Evolutionary conservation across 64 coral and sea anemone species (phyloP), one percentile per base, ranked within the genome.

Genomic region (Pocillopora verrucosa): DNA sequence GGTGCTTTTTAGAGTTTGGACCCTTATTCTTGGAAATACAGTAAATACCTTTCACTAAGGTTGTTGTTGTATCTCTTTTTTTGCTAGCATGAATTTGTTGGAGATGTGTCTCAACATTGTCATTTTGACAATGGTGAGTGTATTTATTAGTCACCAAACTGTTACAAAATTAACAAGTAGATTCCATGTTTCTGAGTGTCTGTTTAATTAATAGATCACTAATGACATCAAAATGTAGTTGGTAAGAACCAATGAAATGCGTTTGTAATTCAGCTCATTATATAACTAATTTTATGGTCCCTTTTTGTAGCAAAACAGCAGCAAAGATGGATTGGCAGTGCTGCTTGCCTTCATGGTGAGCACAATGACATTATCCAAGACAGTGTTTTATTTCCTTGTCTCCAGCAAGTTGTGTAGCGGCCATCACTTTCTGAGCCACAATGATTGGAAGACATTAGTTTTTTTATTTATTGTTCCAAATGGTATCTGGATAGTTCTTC

Each of bases 291-390:
- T 17, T 36, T 58, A 57, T 60, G 30, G 30, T 59, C 19, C 0
- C 24, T 17, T 60, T 79, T 79, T 79, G 30, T 19, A 79, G 77
- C 56, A 60, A 26, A 24, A n/a, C 20, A 60, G 20, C 22, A 56
- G 56, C n/a, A 59, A 59, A 59, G 25, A 0, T 14, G n/a, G 10
- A 57, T 13, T 60, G 20, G 20, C 56, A 59, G 56, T 56, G 12
- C 25, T 82, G 9, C 35, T 84, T 15, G 79, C 74, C 36, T 80
- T 92, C 25, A 87, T 93, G 38, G 92, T 68, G 14, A 77, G 67
- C 20, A 89, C 87, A 67, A 93, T 93, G 92, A 93, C 92, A 1
- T 89, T 78, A 62, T 36, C 87, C 58, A 93, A 89, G 79, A 93
- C 92, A 70, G 51, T 89, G 15, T 69, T 93, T 16, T 93, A 76